Evolutionary conservation across 2,888 invertebrate species (phyloP), one percentile per base, ranked within the genome.

Genomic region (Drosophila seclusa): DNA sequence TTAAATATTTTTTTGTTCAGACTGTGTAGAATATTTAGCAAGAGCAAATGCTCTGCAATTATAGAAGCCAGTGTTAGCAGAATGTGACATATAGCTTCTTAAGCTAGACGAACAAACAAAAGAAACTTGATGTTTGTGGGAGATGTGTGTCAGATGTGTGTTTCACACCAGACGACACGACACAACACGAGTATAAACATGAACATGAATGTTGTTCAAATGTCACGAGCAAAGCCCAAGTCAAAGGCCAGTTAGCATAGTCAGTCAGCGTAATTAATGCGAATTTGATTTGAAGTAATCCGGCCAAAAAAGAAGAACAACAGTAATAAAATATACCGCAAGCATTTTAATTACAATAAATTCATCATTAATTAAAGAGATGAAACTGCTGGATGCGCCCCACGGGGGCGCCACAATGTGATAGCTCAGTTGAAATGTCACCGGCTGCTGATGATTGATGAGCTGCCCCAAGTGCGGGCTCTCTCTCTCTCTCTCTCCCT

Each of bases 261-360:
- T 32, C 32, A 71, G 53, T 29, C 49, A 27, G 53, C 59, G 73
- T 80, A 80, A 84, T 85, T 87, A 87, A 84, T 87, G 84, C 52
- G 71, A 70, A 75, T 82, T 80, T 82, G 66, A 87, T 87, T 72
- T 65, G 57, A 69, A 61, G 34, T 62, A 53, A 65, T 57, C 49
- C 18, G 2, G 11, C 32, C 8, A 55, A 42, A 36, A 27, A 65
- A 32, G 18, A 34, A 58, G 16, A 61, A 61, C 21, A 71, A 68
- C 42, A 55, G 21, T 29, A 40, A 36, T 29, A 53, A 52, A 29
- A 36, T 38, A 21, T 18, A 61, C n/a, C 38, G 16, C 48, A 54
- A 45, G 38, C 55, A 68, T 62, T 58, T 76, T 81, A 73, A 81
- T 81, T 81, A 81, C 57, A 77, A 77, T 82, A 73, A 81, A 76